A percentile compares a stretch with the other conserved stretches of the same genome.
These are phyloP conservation scores for Ciconia nigra DNA, from an alignment of 2,797 vertebrate genomes.

Conservation along the genomic window DNA sequence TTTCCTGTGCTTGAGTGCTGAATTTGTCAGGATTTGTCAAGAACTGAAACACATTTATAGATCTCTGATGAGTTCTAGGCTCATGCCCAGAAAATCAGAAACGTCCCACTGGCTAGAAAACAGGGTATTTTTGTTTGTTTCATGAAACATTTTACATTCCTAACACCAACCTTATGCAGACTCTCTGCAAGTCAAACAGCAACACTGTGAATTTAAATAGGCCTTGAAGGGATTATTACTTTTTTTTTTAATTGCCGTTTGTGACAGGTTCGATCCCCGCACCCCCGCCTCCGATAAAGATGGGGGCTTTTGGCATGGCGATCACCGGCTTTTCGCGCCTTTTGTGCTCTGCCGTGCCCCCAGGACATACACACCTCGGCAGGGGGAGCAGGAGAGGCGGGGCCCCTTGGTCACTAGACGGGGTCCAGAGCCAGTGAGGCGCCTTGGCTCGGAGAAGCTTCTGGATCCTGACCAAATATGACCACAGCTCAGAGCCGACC, in stretches of 20 bases:
- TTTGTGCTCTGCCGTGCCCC: no score
- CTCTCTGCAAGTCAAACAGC: not conserved
- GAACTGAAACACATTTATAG: not conserved
- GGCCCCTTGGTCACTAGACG: no score
- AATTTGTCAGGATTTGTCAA: not conserved
- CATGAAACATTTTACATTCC: not conserved
- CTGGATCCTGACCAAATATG: no score
- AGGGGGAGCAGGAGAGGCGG: no score
- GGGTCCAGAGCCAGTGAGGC: no score
- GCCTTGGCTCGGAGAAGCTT: no score
- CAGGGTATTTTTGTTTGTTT: not conserved
- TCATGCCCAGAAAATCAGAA: not conserved
- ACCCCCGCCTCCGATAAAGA: no score
- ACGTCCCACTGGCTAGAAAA: not conserved
- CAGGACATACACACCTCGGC: no score
- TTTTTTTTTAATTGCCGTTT: not conserved
- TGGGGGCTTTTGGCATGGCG: no score
- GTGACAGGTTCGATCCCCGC: no score
- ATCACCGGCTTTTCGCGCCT: no score
- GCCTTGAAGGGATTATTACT: not conserved
- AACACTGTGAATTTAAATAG: constrained; percentile 13
- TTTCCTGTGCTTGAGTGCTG: not conserved
- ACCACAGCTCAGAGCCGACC: no score
- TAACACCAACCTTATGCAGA: not conserved
- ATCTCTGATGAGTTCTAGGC: not conserved